These are phyloP conservation scores for Ecliptopera silaceata DNA, from an alignment of 2,888 invertebrate genomes.

Conservation along the genomic window DNA sequence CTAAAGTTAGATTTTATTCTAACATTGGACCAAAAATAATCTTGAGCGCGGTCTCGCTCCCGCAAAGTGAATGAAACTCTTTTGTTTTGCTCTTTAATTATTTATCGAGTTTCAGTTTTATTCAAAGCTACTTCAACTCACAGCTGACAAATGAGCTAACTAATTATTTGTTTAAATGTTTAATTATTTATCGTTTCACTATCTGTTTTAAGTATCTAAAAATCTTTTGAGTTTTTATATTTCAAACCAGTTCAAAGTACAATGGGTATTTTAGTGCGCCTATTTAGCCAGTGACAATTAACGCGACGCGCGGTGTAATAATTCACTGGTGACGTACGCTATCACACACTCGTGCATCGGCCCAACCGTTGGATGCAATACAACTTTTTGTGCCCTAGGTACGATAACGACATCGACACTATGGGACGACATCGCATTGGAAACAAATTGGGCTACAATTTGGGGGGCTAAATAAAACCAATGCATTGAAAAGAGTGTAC, in stretches of 20 bases:
- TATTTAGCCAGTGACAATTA: constrained; percentile 63
- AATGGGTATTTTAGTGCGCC: constrained; percentile 40
- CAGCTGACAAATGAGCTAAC: too few species aligned
- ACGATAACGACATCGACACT: too few species aligned
- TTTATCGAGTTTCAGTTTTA: constrained; percentile 3
- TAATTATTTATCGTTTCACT: not conserved
- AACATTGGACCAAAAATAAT: constrained; percentile 1
- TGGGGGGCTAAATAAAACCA: too few species aligned
- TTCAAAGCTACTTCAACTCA: too few species aligned
- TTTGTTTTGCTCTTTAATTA: not conserved
- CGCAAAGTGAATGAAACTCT: constrained; percentile 1
- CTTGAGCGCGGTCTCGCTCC: not conserved
- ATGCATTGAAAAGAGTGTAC: too few species aligned
- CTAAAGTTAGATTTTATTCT: not conserved
- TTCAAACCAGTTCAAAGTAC: constrained; percentile 32
- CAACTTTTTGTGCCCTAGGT: constrained; percentile 45
- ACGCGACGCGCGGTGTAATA: constrained; percentile 57
- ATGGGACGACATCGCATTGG: not conserved
- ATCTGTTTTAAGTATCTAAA: constrained; percentile 10
- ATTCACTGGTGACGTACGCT: constrained; percentile 60
- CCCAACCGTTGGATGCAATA: constrained; percentile 21
- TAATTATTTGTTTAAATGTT: not conserved
- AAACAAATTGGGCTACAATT: too few species aligned
- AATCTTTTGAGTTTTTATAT: constrained; percentile 2
- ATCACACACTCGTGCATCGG: constrained; percentile 49